Base-by-base conservation (phyloP, 2,888 invertebrate genomes). In the Zygogramma bicolorata region DNA sequence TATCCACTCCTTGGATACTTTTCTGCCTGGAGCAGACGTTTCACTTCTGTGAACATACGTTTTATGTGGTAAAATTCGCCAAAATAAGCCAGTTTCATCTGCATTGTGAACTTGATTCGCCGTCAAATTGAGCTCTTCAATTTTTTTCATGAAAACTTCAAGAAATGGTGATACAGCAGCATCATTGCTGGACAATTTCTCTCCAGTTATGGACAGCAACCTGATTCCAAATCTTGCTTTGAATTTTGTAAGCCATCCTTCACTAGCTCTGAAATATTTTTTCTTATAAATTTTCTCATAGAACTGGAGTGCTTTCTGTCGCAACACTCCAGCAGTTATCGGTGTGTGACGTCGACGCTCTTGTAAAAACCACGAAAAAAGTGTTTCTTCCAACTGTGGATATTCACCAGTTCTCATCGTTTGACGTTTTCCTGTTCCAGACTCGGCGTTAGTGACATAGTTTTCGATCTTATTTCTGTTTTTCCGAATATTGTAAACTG, bases 131-230 rank as follows among this genome's bases (percentile, higher is more conserved):
- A 59, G 65, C 68, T n/a, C n/a, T 40, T 40, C 31, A 31, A 76
- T 72, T 71, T 76, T 76, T 67, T 63, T 57, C 60, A 65, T 53
- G 40, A 77, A 59, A 66, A 65, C 40, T 73, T 77, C 65, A 61
- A 78, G 75, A 78, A 82, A 84, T 75, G 80, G 81, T 73, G 75
- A 70, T 34, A 78, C 68, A 18, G 71, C 69, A 68, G 29, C 46
- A 53, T 60, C 53, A 62, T 75, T 67, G 70, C 70, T 74, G 13
- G 74, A 76, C 34, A 77, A 34, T 68, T 74, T 77, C 57, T 76
- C 73, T n/a, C 76, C 75, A 25, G 70, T 70, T 29, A 76, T 53
- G 58, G 61, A 71, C 46, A 77, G 58, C 20, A 42, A 61, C 25
- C 76, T 66, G 40, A 79, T 77, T 59, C 76, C 73, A 70, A 61